Percentiles rank a stretch among this genome's conserved stretches.
Evolutionary conservation across 35 echinoderm and acorn worm genomes (phyloP).

Genomic region (Acanthaster planci): DNA sequence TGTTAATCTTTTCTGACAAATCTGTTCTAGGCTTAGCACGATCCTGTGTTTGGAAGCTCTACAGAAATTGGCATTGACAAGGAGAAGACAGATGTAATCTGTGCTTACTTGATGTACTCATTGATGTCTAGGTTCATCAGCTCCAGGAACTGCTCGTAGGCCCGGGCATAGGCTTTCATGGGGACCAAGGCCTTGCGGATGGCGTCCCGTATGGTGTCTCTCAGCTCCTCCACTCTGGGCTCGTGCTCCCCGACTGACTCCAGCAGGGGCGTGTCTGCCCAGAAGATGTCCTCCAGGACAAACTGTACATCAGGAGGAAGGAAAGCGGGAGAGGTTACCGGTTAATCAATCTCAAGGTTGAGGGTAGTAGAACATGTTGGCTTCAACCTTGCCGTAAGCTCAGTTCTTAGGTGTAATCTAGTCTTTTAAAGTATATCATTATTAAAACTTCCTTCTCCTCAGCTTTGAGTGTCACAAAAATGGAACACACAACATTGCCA

Average conservation of each 20-base stretch:
- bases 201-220: conserved; percentile 81
- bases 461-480: no score
- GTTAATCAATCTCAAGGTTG: no score
- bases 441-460: no score
- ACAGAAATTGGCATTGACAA: background rate
- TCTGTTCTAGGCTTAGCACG: no score
- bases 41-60: no score
- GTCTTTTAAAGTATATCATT: no score
- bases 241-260: conserved; percentile 98
- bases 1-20: no score
- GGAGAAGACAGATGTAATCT: background rate
- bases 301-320: conserved; percentile 48
- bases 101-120: conserved; percentile 91
- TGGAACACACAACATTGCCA: no score
- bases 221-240: conserved; percentile 88
- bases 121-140: conserved; percentile 97
- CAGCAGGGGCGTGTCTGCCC: conserved; percentile 96
- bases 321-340: no score
- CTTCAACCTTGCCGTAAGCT: no score
- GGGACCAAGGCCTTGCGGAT: conserved; percentile 89
- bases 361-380: no score
- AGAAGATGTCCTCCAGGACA: conserved; percentile 98
- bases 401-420: no score
- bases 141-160: conserved; percentile 92
- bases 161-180: conserved; percentile 92